Base-by-base conservation (phyloP, 2,888 invertebrate species). In the Timandra comae region DNA sequence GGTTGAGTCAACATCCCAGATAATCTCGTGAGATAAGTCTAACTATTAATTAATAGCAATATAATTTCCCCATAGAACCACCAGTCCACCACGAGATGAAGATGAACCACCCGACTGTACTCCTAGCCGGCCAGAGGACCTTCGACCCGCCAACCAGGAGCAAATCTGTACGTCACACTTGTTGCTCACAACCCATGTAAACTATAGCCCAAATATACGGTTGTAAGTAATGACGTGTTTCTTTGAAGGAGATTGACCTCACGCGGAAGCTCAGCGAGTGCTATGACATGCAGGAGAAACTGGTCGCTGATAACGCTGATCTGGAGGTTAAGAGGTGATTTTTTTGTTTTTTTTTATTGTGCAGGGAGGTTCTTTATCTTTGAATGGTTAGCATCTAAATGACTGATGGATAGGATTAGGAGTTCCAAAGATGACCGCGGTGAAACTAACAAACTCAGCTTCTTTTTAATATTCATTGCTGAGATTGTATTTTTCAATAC, bases 251-350 rank as follows among this genome's bases (percentile, higher is more conserved):
- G 49, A 68, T 80, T 54, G 80, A 80, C 51, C 66, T 79, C 49
- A 77, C 89, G 6, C 85, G 88, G 49, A 88, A 88, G 54, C 72
- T 91, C 38, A 87, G 78, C 38, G 90, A 91, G 58, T 89, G 90
- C 48, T 88, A 90, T 63, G 87, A 87, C 46, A 88, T 91, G 88
- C 91, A 91, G 54, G 91, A 91, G 61, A 89, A 88, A 63, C 71
- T 91, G 30, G 90, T 88, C 0, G 85, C 88, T 3, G 91, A 91
- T 66, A 91, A 91, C 65, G 90, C 89, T 7, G 86, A 89, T 52
- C 72, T 91, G 49, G 91, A 91, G 75, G 88, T 88, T 30, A 90
- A 88, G 63, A 89, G 90, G 89, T 91, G 42, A 40, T 16, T 3
- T 25, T 29, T 21, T 38, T 33, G 30, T 33, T 8, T 33, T 36